Base-by-base conservation (phyloP, 2,797 vertebrate species). In the Meriones psammophilus region DNA sequence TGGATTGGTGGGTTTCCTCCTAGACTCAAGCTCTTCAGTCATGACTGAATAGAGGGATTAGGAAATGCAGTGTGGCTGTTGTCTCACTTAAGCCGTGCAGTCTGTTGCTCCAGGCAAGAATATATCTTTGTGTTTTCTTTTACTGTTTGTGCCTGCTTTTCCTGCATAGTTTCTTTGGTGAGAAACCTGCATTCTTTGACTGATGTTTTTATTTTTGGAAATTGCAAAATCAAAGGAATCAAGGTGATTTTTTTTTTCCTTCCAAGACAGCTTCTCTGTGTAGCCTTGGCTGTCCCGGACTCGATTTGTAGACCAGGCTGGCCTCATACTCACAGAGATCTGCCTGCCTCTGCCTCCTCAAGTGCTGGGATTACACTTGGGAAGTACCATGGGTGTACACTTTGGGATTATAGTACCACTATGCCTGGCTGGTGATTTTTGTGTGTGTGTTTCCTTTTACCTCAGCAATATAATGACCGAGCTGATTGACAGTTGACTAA, bases 131-230 rank as follows among this genome's bases (percentile, higher is more conserved):
- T 30, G 28, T 90, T 92, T 58, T 68, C 73, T 69, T 54, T 12
- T 3, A n/a, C 30, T 36, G 22, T 30, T 84, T 7, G n/a, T 79
- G 84, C 80, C 30, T 5, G 0, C 73, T 58, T 66, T 66, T 50
- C 42, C 71, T 74, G 18, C 4, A 0, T 39, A 50, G 74, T 33
- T 54, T 94, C 69, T 90, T 13, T 89, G 58, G 56, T 89, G 66
- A 94, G 56, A 50, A 24, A 26, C 58, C 26, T 96, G 7, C 78
- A 20, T 78, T 39, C 36, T 30, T 54, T 89, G 33, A 39, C 39
- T 39, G 39, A 73, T 92, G 30, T 36, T 87, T 96, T 64, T 26
- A 83, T 87, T 95, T 96, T 91, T 88, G n/a, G 54, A 89, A 92
- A 87, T 20, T 86, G 8, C 39, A 28, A 14, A 30, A 69, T 42